Evolutionary conservation across 1,140 invertebrate species (phyloP).

Genomic region (Drosophila ohnishii): DNA sequence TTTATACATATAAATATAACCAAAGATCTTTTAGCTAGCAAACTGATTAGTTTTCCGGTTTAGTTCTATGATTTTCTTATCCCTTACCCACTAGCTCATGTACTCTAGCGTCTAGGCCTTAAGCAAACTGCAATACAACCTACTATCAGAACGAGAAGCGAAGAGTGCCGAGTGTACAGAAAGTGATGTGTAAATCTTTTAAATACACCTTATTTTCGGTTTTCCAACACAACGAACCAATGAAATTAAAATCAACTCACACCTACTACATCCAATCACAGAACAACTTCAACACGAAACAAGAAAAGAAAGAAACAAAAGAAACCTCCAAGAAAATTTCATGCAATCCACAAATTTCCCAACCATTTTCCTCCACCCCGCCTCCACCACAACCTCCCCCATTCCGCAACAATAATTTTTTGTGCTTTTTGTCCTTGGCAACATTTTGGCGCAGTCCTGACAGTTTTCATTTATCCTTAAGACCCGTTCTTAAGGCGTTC

Average conservation of each 20-base stretch:
- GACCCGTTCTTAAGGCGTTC: conserved; percentile 48
- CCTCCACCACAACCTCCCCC: conserved; percentile 11
- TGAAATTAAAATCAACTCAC: conserved; percentile 35
- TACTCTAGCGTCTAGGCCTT: conserved; percentile 20
- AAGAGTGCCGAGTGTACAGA: conserved; percentile 38
- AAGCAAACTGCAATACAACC: conserved; percentile 38
- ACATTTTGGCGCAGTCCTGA: conserved; percentile 69
- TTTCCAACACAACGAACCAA: conserved; percentile 43
- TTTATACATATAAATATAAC: background rate
- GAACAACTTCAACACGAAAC: conserved; percentile 30
- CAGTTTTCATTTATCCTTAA: conserved; percentile 67
- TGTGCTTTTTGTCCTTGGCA: conserved; percentile 52
- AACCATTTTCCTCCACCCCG: conserved; percentile 21
- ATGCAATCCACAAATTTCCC: conserved; percentile 58
- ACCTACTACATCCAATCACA: conserved; percentile 42
- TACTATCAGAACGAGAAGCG: background rate
- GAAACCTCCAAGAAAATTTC: conserved; percentile 55
- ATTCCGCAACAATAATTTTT: conserved; percentile 55
- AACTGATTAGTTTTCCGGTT: conserved; percentile 14
- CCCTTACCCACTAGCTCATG: conserved; percentile 27
- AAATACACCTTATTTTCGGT: conserved; percentile 25
- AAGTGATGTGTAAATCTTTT: conserved; percentile 32
- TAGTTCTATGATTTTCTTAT: conserved; percentile 1
- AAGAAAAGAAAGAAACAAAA: conserved; percentile 12
- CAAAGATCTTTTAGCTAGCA: conserved; percentile 3